Conservation (phyloP, 2,113 vertebrate species). For the Corythornis vintsioides region DNA sequence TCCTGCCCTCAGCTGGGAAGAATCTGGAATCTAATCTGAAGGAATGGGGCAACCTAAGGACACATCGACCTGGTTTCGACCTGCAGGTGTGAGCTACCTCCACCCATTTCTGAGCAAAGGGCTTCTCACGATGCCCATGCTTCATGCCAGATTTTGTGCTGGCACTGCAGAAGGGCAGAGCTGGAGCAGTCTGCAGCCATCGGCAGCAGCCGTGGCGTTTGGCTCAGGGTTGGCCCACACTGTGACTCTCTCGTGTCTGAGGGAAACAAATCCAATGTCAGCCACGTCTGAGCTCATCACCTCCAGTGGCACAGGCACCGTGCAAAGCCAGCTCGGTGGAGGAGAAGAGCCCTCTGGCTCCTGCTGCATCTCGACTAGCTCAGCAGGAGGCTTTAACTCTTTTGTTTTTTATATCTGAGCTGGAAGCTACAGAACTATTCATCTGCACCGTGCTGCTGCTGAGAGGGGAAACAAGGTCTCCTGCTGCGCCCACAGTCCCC, state of each 20-base stretch:
- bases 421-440: background rate
- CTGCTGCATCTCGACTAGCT: background rate
- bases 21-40: background rate
- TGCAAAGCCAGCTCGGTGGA: background rate
- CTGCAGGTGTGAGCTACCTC: background rate
- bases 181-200: background rate
- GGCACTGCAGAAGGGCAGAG: background rate
- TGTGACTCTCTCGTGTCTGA: background rate
- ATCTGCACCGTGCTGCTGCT: background rate
- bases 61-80: rapidly evolving
- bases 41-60: background rate
- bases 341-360: background rate
- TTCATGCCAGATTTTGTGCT: background rate
- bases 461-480: background rate
- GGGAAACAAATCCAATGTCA: background rate
- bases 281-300: background rate
- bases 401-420: background rate
- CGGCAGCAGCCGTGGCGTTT: background rate
- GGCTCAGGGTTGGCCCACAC: background rate
- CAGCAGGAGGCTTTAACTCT: background rate
- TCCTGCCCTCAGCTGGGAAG: background rate
- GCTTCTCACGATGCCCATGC: rapidly evolving
- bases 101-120: background rate
- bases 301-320: background rate
- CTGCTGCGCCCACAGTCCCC: too few species aligned